Percentiles rank a stretch among this genome's conserved stretches.
phyloP scores from a whole-genome alignment of 1,140 invertebrate species.

The Daktulosphaira vitifoliae region DNA sequence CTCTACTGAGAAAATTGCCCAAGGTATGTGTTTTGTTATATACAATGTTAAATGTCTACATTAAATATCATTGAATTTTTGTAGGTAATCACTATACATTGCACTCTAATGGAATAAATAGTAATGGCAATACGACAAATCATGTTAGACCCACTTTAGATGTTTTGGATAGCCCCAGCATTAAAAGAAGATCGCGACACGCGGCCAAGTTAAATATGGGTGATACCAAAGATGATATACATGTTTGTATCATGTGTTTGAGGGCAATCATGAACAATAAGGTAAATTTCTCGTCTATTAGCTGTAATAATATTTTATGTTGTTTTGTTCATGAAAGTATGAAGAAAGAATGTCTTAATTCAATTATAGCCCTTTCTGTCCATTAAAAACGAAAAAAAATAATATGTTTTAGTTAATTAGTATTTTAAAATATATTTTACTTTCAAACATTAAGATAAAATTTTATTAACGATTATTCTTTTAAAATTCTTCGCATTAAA shows the following conservation, averaged over 20 bases:
- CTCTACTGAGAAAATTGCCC: slow-evolving; percentile 19
- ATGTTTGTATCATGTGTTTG: slow-evolving; percentile 98
- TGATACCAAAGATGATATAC: slow-evolving; percentile 95
- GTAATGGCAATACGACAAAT: slow-evolving; percentile 22
- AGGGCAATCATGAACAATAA: slow-evolving; percentile 99
- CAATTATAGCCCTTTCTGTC: no score
- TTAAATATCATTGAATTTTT: no score
- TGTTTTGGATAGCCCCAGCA: slow-evolving; percentile 57
- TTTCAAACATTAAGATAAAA: no score
- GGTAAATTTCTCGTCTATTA: slow-evolving; percentile 54
- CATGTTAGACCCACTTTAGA: slow-evolving; percentile 34
- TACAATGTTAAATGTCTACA: no score
- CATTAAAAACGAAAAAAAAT: no score
- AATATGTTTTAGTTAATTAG: no score
- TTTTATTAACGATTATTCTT: no score
- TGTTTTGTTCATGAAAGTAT: no score
- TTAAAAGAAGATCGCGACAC: slow-evolving; percentile 68
- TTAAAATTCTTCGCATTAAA: no score
- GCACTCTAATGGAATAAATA: slow-evolving; percentile 1
- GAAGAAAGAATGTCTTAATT: no score
- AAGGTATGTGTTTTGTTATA: slow-evolving; percentile 10
- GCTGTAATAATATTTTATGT: no score
- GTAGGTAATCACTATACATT: slow-evolving; percentile 1
- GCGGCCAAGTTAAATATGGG: slow-evolving; percentile 92
- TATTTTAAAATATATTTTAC: no score